Base-by-base conservation (phyloP, 2,888 invertebrate species). In the Nebria brevicollis region DNA sequence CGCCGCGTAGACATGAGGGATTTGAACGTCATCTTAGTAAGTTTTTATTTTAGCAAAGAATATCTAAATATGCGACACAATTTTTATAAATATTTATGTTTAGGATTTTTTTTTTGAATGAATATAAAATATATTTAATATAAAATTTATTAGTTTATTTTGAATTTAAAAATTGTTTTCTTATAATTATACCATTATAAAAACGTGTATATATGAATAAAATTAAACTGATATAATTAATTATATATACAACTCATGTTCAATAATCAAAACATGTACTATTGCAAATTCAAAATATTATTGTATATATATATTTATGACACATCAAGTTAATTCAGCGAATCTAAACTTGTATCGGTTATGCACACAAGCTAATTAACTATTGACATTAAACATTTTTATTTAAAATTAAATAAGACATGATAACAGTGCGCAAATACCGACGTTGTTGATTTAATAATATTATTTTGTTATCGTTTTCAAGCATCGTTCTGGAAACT, bases 21-120 rank as follows among this genome's bases (percentile, higher is more conserved):
- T 91, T 91, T 89, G 91, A 91, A 86, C 87, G 89, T 85, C 90
- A 91, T 86, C 88, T 91, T 84, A 91, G 91, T 91, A 90, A 91
- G 91, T 91, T 84, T 54, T 66, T 25, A 70, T 70, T 54, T 7
- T 11, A 54, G 13, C 54, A 54, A 54, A 26, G 20, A 25, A 25
- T 70, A 3, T 54, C 2, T 54, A 54, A 5, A 54, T 54, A 34
- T 5, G 34, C 34, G 34, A 34, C 34, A 34, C 34, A 34, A 1
- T 34, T 34, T 5, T 34, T 34, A 5, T 4, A 34, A 34, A 34
- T 34, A 5, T 34, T 34, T 34, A 34, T 34, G 5, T 34, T 34
- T 34, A 34, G 34, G 4, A 20, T 20, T 20, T 20, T 20, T 20
- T 20, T 20, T 20, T 20, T 20, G 20, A 20, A 20, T 20, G 20